phyloP scores from a whole-genome alignment of 1,140 invertebrate genomes.

The Drosophila bipectinata region DNA sequence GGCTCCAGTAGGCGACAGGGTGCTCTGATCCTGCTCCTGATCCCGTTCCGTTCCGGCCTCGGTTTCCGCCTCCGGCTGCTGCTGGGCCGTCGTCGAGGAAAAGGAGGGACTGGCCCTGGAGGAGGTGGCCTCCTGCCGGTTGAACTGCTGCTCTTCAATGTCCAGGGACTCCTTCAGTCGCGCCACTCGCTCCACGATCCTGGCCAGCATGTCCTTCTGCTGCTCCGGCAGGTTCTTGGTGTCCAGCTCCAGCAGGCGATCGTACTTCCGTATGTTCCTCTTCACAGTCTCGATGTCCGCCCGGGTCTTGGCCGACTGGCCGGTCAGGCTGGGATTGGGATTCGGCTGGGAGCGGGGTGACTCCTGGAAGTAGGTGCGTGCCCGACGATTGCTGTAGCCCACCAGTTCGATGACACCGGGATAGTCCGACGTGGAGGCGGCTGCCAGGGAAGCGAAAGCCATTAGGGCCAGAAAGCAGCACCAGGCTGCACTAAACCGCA shows the following conservation, averaged over 20 bases:
- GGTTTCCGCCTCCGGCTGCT: conserved; percentile 10
- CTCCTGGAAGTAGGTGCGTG: conserved; percentile 74
- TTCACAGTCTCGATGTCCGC: conserved; percentile 81
- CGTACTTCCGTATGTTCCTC: conserved; percentile 80
- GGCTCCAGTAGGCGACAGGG: conserved; percentile 43
- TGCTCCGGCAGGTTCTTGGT: conserved; percentile 80
- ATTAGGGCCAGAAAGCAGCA: conserved; percentile 62
- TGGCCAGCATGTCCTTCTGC: conserved; percentile 82
- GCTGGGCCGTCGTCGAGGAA: conserved; percentile 19
- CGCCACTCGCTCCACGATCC: conserved; percentile 82
- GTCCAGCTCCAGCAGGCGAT: conserved; percentile 74
- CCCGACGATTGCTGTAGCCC: conserved; percentile 79
- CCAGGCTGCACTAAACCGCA: conserved; percentile 61
- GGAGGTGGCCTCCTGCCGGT: conserved; percentile 49
- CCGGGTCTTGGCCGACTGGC: conserved; percentile 61
- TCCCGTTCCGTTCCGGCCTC: conserved; percentile 34
- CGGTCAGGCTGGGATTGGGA: conserved; percentile 43
- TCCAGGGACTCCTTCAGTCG: conserved; percentile 76
- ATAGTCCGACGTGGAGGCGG: conserved; percentile 54
- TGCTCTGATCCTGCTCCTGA: conserved; percentile 58
- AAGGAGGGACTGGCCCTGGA: conserved; percentile 15
- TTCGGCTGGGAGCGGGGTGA: conserved; percentile 17
- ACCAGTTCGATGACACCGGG: conserved; percentile 81
- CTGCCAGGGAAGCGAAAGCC: conserved; percentile 16
- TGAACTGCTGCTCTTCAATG: conserved; percentile 69